Conservation (phyloP, 2,888 invertebrate species). For the Plebejus melissa region DNA sequence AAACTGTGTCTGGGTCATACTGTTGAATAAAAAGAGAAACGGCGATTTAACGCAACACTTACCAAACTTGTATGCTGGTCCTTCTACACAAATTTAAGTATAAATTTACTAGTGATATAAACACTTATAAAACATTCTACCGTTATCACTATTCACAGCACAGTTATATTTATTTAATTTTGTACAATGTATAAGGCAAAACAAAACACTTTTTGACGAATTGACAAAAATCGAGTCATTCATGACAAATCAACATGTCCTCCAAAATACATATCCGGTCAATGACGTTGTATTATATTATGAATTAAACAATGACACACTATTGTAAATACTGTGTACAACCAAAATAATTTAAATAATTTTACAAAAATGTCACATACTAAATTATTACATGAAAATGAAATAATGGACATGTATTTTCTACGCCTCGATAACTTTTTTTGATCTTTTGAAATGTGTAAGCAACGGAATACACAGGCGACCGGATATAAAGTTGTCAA, state of each 20-base stretch:
- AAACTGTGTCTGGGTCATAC: constrained; percentile 44
- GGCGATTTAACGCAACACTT: constrained; percentile 63
- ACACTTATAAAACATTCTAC: constrained; percentile 67
- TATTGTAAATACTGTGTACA: neutral
- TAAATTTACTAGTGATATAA: constrained; percentile 53
- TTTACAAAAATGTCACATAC: neutral
- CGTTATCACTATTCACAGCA: constrained; percentile 61
- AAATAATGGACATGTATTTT: neutral
- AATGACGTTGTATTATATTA: constrained; percentile 35
- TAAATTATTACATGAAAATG: neutral
- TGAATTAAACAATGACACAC: neutral
- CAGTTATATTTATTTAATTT: constrained; percentile 62
- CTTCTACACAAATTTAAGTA: constrained; percentile 48
- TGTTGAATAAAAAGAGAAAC: constrained; percentile 57
- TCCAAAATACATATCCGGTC: constrained; percentile 67
- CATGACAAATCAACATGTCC: constrained; percentile 75
- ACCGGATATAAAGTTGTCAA: too few relatives aligned
- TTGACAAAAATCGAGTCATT: constrained; percentile 69
- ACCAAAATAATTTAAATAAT: neutral
- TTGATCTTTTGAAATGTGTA: neutral
- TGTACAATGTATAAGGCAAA: constrained; percentile 56
- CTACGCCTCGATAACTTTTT: neutral
- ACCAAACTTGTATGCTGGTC: constrained; percentile 62
- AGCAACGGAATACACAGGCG: neutral
- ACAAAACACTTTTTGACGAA: constrained; percentile 72